These are phyloP conservation scores for Germaria angustata DNA, from an alignment of 2,888 invertebrate species.

Conservation along the genomic window DNA sequence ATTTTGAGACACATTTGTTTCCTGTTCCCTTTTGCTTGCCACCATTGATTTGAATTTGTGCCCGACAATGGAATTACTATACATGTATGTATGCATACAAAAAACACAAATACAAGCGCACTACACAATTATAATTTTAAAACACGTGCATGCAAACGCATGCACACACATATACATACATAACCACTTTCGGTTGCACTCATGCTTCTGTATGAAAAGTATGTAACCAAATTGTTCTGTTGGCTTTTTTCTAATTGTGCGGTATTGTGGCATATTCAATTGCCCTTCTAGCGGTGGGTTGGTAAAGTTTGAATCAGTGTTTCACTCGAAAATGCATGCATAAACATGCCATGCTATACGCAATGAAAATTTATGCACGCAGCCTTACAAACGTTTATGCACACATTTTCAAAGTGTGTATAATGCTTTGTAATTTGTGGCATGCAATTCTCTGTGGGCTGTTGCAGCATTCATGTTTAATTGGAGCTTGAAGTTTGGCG, in stretches of 20 bases:
- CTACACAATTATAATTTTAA: too few relatives aligned
- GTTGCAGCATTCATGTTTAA: slow-evolving; percentile 8
- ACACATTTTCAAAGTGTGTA: slow-evolving; percentile 11
- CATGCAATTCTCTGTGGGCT: too few relatives aligned
- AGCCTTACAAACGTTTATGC: not conserved
- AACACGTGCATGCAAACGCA: too few relatives aligned
- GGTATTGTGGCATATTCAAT: slow-evolving; percentile 35
- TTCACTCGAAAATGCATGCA: not conserved
- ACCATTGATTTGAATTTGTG: too few relatives aligned
- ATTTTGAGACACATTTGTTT: too few relatives aligned
- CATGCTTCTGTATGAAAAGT: too few relatives aligned
- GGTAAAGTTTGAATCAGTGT: slow-evolving; percentile 14
- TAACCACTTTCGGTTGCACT: too few relatives aligned
- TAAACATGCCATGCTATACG: too few relatives aligned
- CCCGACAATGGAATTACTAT: too few relatives aligned
- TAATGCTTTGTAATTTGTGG: slow-evolving; percentile 15
- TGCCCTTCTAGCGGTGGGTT: slow-evolving; percentile 21
- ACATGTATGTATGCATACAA: too few relatives aligned
- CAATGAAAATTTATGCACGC: slow-evolving; percentile 1
- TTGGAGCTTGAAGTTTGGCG: not conserved
- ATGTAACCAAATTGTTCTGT: slow-evolving; percentile 25
- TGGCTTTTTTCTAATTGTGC: not conserved
- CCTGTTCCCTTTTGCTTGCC: too few relatives aligned
- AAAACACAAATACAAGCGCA: too few relatives aligned
- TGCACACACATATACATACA: not conserved